Conservation (phyloP, 2,113 vertebrate genomes). For the Aptenodytes patagonicus region DNA sequence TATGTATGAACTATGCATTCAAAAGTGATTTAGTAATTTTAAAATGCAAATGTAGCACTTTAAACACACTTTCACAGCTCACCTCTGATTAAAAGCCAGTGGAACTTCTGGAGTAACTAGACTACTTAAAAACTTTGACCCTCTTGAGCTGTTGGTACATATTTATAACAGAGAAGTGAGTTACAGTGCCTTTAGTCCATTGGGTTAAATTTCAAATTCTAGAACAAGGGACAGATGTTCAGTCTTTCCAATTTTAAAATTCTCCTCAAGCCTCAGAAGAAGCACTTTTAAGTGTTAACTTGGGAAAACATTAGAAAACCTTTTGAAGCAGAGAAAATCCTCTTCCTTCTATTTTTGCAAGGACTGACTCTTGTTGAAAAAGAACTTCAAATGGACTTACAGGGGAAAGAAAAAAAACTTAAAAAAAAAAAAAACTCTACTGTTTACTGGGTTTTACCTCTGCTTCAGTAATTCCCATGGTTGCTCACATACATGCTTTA, state of each 20-base stretch:
- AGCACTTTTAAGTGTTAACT: constrained; percentile 68
- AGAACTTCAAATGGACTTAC: constrained; percentile 63
- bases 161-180: neutral
- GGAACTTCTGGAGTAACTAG: neutral
- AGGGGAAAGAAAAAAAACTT: constrained; percentile 43
- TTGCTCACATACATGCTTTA: constrained; percentile 43
- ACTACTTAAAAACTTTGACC: neutral
- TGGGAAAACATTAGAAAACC: constrained; percentile 66
- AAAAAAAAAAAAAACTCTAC: neutral
- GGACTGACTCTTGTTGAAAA: constrained; percentile 56
- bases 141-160: neutral
- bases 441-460: constrained; percentile 63
- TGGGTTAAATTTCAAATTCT: constrained; percentile 12
- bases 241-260: constrained; percentile 52
- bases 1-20: neutral
- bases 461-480: constrained; percentile 57
- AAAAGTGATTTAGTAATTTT: neutral
- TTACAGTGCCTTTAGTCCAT: neutral
- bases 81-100: neutral
- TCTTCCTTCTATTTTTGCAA: constrained; percentile 53
- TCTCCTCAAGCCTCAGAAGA: constrained; percentile 52
- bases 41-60: neutral
- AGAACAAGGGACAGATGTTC: constrained; percentile 13
- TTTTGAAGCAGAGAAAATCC: constrained; percentile 72
- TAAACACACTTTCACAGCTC: neutral